Evolutionary conservation across 2,888 invertebrate species (phyloP), one percentile per base, ranked within the genome.

Genomic region (Neoaliturus tenellus): DNA sequence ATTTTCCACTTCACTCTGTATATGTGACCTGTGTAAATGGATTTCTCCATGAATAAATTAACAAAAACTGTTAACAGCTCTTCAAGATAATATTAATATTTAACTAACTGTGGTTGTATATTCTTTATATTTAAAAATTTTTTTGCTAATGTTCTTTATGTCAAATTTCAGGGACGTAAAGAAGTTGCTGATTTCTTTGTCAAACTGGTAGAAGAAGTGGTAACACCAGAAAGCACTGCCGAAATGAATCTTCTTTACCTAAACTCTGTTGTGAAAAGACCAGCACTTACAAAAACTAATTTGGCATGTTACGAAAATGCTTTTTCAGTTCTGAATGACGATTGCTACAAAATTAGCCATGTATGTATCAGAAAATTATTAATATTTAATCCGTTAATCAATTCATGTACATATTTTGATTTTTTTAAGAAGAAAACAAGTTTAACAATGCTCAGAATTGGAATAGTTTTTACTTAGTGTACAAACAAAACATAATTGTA

Each of bases 331-430:
- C 90, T 91, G 84, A 88, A 89, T 78, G 85, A 88, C 48, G 87
- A 88, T 28, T 92, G 91, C 87, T 90, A 90, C 86, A 89, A 90
- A 80, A 88, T 91, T 51, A 89, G 90, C 69, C 87, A 89, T 89
- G 91, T 91, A 88, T 88, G 88, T 81, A n/a, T 14, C 1, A 8
- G 20, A 48, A 8, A n/a, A 20, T 6, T 31, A 41, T 73, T 20
- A 3, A 8, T 35, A 35, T 6, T 10, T 35, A 35, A 35, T 35
- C 35, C 35, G 10, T 10, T 10, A 35, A 35, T 35, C 4, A n/a
- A n/a, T n/a, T n/a, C n/a, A n/a, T n/a, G n/a, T n/a, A n/a, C n/a
- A n/a, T n/a, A n/a, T n/a, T n/a, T n/a, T n/a, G n/a, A n/a, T n/a
- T n/a, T n/a, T n/a, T n/a, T n/a, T n/a, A n/a, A n/a, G n/a, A n/a